Percentiles rank a stretch among this genome's conserved stretches.
Evolutionary conservation across 2,797 vertebrate species (phyloP).

Genomic region (Prionace glauca): DNA sequence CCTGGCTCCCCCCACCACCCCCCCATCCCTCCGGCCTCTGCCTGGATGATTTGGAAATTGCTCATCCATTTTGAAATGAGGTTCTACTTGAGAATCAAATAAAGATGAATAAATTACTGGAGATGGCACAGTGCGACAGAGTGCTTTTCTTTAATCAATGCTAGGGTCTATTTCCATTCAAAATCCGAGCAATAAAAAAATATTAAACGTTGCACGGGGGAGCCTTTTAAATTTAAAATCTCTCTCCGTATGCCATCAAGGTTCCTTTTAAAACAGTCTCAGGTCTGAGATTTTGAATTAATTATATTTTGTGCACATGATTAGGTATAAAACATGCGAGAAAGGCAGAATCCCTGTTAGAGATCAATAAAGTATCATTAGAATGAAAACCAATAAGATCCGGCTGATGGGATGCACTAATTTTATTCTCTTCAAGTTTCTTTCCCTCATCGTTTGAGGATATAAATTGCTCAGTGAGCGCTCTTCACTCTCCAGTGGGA

Average conservation of each 20-base stretch:
- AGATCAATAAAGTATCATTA: constrained; percentile 32
- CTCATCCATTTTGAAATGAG: constrained; percentile 20
- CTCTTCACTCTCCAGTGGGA: background rate
- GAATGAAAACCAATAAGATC: constrained; percentile 20
- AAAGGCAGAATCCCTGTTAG: background rate
- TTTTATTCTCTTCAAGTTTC: constrained; percentile 17
- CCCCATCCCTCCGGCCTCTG: too few relatives aligned
- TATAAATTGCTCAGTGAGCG: background rate
- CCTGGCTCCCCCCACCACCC: background rate
- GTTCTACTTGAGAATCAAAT: constrained; percentile 10
- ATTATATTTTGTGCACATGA: constrained; percentile 2
- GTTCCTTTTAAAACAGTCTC: constrained; percentile 24
- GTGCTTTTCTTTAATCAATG: constrained; percentile 6
- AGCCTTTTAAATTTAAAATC: background rate
- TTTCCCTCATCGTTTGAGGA: background rate
- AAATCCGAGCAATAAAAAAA: constrained; percentile 22
- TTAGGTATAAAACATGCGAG: background rate
- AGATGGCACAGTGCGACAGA: background rate
- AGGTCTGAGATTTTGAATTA: constrained; percentile 25
- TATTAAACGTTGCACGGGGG: constrained; percentile 10
- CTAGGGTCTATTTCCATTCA: background rate
- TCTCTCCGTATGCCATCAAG: constrained; percentile 1
- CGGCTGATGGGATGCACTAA: background rate
- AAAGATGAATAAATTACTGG: constrained; percentile 15
- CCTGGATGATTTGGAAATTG: background rate